Percentiles rank a stretch among this genome's conserved stretches.
These are phyloP conservation scores for Bombus superbus DNA, from an alignment of 1,140 invertebrate genomes.

Conservation along the genomic window DNA sequence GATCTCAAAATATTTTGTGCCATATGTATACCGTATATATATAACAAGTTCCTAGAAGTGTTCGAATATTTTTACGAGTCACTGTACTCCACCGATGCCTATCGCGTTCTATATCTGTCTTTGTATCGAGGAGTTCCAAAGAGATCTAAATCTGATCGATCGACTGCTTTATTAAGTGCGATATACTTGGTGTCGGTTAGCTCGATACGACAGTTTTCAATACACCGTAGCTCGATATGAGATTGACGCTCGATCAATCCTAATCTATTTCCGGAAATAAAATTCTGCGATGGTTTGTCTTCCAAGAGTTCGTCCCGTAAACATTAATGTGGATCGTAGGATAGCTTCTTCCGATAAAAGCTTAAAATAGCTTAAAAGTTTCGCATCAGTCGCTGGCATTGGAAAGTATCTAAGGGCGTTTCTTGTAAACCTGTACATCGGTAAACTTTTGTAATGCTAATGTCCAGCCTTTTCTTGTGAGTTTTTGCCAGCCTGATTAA, in stretches of 20 bases:
- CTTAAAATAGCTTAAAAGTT: not conserved
- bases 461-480: not conserved
- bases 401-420: not conserved
- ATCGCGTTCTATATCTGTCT: not conserved
- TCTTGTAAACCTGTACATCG: not conserved
- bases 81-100: not conserved
- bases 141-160: constrained; percentile 14
- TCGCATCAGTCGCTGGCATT: not conserved
- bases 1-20: too few relatives aligned
- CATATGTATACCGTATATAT: too few relatives aligned
- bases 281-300: not conserved
- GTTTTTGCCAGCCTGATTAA: not conserved
- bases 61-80: too few relatives aligned
- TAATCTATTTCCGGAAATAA: not conserved
- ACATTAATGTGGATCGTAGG: not conserved
- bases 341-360: not conserved
- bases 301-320: not conserved
- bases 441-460: not conserved
- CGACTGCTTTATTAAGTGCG: constrained; percentile 17
- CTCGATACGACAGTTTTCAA: not conserved
- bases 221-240: not conserved
- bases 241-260: not conserved
- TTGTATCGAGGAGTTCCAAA: not conserved
- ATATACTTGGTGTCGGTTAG: not conserved
- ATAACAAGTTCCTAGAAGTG: too few relatives aligned